These are phyloP conservation scores for Netelia fuscicornis DNA, from an alignment of 2,888 invertebrate species.

Conservation along the genomic window DNA sequence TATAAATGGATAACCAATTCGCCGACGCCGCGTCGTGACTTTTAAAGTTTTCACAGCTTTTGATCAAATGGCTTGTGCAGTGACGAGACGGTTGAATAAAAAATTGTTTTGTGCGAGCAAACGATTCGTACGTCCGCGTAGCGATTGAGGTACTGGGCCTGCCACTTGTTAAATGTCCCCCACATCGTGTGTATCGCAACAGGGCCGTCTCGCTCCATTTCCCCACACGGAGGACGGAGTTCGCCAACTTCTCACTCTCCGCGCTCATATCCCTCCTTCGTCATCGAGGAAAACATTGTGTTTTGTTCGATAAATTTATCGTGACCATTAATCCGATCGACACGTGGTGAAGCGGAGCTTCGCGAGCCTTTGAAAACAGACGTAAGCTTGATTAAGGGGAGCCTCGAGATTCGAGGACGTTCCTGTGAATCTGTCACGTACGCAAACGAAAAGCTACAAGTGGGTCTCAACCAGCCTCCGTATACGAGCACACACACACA, in stretches of 20 bases:
- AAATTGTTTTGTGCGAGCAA: slow-evolving; percentile 66
- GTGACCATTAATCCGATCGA: neutral
- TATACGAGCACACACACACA: slow-evolving; percentile 10
- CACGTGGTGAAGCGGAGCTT: neutral
- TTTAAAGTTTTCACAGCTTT: neutral
- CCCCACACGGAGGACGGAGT: neutral
- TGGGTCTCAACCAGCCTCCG: slow-evolving; percentile 44
- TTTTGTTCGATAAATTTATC: neutral
- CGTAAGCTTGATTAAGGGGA: slow-evolving; percentile 2
- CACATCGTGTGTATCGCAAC: slow-evolving; percentile 34
- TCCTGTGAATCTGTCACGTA: slow-evolving; percentile 41
- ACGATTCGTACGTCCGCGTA: slow-evolving; percentile 77
- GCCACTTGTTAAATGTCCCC: slow-evolving; percentile 79
- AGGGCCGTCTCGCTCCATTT: slow-evolving; percentile 59
- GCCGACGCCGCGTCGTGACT: neutral
- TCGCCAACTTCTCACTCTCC: slow-evolving; percentile 25
- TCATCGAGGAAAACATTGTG: neutral
- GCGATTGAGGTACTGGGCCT: slow-evolving; percentile 75
- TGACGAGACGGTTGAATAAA: neutral
- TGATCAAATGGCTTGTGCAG: neutral
- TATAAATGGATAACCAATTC: neutral
- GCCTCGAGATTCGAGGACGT: slow-evolving; percentile 31
- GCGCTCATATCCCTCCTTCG: neutral
- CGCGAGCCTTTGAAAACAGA: neutral
- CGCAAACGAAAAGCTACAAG: slow-evolving; percentile 57